Conservation (phyloP, 2,888 invertebrate genomes). For the Cybosia mesomella region DNA sequence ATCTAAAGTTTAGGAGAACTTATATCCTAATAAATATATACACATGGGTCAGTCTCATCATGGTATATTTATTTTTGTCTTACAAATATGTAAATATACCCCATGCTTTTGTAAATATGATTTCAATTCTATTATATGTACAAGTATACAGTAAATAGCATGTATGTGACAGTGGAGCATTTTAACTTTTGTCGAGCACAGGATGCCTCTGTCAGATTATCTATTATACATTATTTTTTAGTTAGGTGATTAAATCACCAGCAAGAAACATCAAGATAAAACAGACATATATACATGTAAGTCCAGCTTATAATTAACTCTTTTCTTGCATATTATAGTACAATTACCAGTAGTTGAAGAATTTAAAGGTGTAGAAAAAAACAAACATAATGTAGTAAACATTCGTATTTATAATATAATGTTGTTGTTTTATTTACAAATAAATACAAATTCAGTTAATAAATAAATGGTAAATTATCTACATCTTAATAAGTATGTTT, state of each 20-base stretch:
- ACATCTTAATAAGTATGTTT: constrained; percentile 86
- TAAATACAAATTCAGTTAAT: constrained; percentile 88
- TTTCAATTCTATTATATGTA: constrained; percentile 18
- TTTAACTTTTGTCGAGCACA: constrained; percentile 12
- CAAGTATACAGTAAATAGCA: constrained; percentile 20
- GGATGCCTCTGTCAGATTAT: constrained; percentile 9
- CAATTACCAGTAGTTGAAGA: constrained; percentile 17
- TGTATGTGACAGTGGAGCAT: constrained; percentile 7
- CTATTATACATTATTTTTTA: constrained; percentile 14
- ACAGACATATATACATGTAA: constrained; percentile 28
- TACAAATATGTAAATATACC: constrained; percentile 30
- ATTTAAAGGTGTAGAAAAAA: constrained; percentile 66
- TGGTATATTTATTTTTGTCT: constrained; percentile 29
- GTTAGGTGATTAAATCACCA: constrained; percentile 20
- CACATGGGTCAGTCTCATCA: constrained; percentile 26
- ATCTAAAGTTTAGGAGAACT: constrained; percentile 18
- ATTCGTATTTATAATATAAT: constrained; percentile 87
- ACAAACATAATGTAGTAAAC: constrained; percentile 85
- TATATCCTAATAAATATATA: constrained; percentile 27
- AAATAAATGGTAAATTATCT: constrained; percentile 88
- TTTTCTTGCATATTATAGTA: constrained; percentile 12
- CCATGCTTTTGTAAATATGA: constrained; percentile 21
- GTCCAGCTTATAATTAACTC: constrained; percentile 25
- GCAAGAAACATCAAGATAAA: constrained; percentile 15
- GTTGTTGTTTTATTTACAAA: constrained; percentile 87